Evolutionary conservation across 2,113 vertebrate genomes (phyloP).

Genomic region (Anolis carolinensis): DNA sequence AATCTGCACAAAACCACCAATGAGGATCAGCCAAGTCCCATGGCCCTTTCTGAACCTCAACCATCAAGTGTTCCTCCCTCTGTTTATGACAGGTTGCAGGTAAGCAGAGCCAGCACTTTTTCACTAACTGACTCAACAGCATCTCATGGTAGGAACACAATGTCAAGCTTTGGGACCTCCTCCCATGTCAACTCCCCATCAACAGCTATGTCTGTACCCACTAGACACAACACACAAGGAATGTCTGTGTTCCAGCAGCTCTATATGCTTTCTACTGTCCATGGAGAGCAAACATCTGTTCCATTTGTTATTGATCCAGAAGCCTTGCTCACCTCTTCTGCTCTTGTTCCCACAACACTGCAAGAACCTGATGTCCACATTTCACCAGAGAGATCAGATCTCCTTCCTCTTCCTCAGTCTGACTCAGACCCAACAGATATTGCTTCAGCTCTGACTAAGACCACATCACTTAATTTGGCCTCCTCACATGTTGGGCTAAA

Average conservation of each 20-base stretch:
- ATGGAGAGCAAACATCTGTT: not conserved
- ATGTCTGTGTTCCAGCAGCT: not conserved
- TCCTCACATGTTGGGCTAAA: not conserved
- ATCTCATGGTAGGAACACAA: not conserved
- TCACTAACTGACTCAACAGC: not conserved
- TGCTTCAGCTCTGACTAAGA: not conserved
- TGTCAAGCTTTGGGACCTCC: not conserved
- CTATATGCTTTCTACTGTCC: no score
- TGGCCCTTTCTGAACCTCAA: not conserved
- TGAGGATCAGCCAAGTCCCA: not conserved
- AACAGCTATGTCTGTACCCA: not conserved
- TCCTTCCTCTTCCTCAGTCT: not conserved
- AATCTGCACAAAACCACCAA: not conserved
- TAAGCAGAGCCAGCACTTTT: not conserved
- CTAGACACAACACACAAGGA: no score
- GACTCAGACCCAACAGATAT: not conserved
- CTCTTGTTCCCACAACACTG: not conserved
- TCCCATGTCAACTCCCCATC: no score
- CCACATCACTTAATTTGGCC: accelerated
- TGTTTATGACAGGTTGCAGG: not conserved
- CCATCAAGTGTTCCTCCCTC: no score
- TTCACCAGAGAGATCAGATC: no score
- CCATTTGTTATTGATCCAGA: not conserved
- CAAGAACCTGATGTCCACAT: no score
- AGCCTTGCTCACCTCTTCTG: not conserved